Base-by-base conservation (phyloP, 2,797 vertebrate species). In the Pseudochirops cupreus region DNA sequence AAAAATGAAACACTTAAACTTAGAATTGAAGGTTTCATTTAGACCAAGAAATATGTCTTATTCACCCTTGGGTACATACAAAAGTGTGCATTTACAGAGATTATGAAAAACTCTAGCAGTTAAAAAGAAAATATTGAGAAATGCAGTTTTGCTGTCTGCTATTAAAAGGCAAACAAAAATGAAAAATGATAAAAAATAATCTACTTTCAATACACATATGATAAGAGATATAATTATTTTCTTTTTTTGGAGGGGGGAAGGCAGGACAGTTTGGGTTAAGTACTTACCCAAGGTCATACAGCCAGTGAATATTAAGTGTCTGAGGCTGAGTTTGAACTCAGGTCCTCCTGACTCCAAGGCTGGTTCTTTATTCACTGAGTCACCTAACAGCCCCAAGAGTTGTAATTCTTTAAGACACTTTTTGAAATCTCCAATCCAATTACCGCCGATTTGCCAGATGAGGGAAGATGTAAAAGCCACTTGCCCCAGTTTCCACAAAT, bases 1-100 rank as follows among this genome's bases (percentile, higher is more conserved):
- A 89, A n/a, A 94, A 46, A 90, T 90, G 5, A 92, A n/a, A 95
- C 53, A 82, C 18, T 87, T 33, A 91, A 5, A 94, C 39, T 74
- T 74, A 39, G 9, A 92, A 52, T 0, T 93, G 24, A 94, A 52
- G 6, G 16, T 95, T 55, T 90, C 74, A 91, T 87, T 93, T 91
- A 53, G 13, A 12, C 14, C 57, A 59, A 91, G 87, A 53, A 13
- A 62, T n/a, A 46, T 10, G 4, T n/a, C 39, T 91, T 87, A 29
- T 39, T 91, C 92, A n/a, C 5, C 7, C 18, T 39, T 74, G 16
- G 6, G 67, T 74, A 5, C 6, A 26, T 46, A 46, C 2, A 82
- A 82, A 46, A 26, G 24, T 21, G 10, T 46, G 11, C 59, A 82
- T 26, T 46, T 82, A 46, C 7, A 24, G 18, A 46, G n/a, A 46